Evolutionary conservation across 2,113 vertebrate genomes (phyloP).

Genomic region (Syngnathus scovelli): DNA sequence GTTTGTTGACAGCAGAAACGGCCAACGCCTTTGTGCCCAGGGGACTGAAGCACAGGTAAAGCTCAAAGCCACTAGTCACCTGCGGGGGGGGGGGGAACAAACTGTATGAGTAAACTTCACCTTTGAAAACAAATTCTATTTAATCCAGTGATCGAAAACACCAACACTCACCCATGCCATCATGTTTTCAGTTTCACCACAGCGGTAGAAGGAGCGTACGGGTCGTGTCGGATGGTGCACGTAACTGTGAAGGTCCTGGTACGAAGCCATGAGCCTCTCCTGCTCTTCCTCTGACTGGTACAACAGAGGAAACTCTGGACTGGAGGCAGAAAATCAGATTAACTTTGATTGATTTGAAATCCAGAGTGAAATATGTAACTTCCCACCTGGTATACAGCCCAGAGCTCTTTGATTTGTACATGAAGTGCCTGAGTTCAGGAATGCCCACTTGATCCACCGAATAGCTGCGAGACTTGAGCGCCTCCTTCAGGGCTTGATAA

Average conservation of each 20-base stretch:
- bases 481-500: conserved; percentile 79
- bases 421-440: conserved; percentile 90
- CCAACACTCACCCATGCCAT: conserved; percentile 84
- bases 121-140: no score
- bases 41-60: conserved; percentile 94
- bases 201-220: conserved; percentile 86
- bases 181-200: conserved; percentile 84
- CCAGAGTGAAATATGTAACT: neutral
- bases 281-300: conserved; percentile 83
- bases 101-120: neutral
- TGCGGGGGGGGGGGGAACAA: conserved; percentile 36
- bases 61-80: conserved; percentile 95
- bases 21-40: conserved; percentile 87
- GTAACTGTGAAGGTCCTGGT: conserved; percentile 90
- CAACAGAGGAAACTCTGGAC: conserved; percentile 84
- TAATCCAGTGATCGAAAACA: no score
- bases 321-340: conserved; percentile 42
- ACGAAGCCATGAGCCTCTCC: conserved; percentile 84
- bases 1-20: conserved; percentile 81
- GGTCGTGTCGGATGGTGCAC: conserved; percentile 88
- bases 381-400: conserved; percentile 95
- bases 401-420: conserved; percentile 98
- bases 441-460: conserved; percentile 84
- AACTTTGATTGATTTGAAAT: no score
- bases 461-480: conserved; percentile 80